Base-by-base conservation (phyloP, 2,888 invertebrate species). In the Choreutis nemorana region DNA sequence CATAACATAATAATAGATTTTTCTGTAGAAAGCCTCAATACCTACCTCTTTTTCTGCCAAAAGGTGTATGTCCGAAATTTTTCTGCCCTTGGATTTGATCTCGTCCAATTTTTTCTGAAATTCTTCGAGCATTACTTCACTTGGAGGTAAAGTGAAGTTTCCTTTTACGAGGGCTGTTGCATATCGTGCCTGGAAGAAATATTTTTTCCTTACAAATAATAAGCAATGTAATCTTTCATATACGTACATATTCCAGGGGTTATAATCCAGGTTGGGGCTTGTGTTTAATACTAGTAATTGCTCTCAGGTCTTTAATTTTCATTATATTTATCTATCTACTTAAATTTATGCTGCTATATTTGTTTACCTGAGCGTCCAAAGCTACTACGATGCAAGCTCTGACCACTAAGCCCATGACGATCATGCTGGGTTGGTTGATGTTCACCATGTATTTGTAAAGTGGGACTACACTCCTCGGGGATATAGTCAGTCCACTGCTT, bases 381-480 rank as follows among this genome's bases (percentile, higher is more conserved):
- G 68, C 66, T 2, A 65, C 46, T 0, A 63, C 68, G 3, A 91
- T 81, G 40, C 87, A 82, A 0, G 89, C 85, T 4, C 78, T 67
- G 21, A 83, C 82, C 0, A 89, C 85, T 13, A 92, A 68, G 0
- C 92, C 93, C 48, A 93, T 79, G 29, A 93, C 73, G 6, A 87
- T 71, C 83, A 93, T 84, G 4, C 84, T 83, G 0, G 91, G 90
- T 44, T 84, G 83, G 29, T 86, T 78, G 25, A 88, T 83, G 58
- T 91, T 88, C 31, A 93, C 83, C 50, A 91, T 71, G 52, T 93
- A 90, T 44, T 87, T 86, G 66, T 90, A 90, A 2, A 92, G 66
- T 0, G 89, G 88, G 10, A 72, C 67, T 14, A 91, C 83, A 32
- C 49, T 83, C 65, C 44, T 85, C 72, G 45, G 77, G 5, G 81